These are phyloP conservation scores for Brachymystax lenok DNA, from an alignment of 2,797 vertebrate genomes.

Conservation along the genomic window DNA sequence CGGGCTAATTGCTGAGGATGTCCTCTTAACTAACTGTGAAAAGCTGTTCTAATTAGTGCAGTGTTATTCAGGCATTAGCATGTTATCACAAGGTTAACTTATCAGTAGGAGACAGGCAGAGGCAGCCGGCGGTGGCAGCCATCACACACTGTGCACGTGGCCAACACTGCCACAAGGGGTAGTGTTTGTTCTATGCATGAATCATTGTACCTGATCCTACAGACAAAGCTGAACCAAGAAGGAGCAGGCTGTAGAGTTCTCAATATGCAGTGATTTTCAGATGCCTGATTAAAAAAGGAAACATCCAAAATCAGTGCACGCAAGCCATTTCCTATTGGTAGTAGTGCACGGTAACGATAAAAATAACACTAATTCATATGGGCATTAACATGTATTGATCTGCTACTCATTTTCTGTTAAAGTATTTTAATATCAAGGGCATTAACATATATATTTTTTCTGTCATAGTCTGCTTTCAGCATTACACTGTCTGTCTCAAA, in stretches of 20 bases:
- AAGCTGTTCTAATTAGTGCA: slow-evolving; percentile 82
- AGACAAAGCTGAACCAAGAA: slow-evolving; percentile 32
- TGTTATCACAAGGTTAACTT: slow-evolving; percentile 83
- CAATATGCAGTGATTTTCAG: slow-evolving; percentile 35
- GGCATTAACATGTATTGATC: slow-evolving; percentile 26
- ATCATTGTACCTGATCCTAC: slow-evolving; percentile 34
- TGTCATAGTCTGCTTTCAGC: slow-evolving; percentile 41
- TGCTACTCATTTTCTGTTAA: slow-evolving; percentile 51
- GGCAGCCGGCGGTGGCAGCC: slow-evolving; percentile 69
- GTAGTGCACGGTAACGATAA: slow-evolving; percentile 34
- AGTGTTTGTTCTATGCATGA: slow-evolving; percentile 72
- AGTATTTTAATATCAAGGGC: slow-evolving; percentile 44
- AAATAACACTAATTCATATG: not conserved
- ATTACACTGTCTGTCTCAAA: slow-evolving; percentile 49
- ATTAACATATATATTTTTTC: slow-evolving; percentile 36
- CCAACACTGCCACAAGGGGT: slow-evolving; percentile 74
- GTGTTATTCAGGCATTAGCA: slow-evolving; percentile 81
- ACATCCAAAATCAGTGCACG: slow-evolving; percentile 55
- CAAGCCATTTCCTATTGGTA: slow-evolving; percentile 54
- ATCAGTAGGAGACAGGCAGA: slow-evolving; percentile 71
- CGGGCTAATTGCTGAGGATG: slow-evolving; percentile 80
- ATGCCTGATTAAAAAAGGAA: slow-evolving; percentile 44
- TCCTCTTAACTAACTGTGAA: slow-evolving; percentile 81
- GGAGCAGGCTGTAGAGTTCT: slow-evolving; percentile 56
- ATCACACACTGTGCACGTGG: slow-evolving; percentile 62